Base-by-base conservation (phyloP, 2,113 vertebrate species). In the Apodemus speciosus region DNA sequence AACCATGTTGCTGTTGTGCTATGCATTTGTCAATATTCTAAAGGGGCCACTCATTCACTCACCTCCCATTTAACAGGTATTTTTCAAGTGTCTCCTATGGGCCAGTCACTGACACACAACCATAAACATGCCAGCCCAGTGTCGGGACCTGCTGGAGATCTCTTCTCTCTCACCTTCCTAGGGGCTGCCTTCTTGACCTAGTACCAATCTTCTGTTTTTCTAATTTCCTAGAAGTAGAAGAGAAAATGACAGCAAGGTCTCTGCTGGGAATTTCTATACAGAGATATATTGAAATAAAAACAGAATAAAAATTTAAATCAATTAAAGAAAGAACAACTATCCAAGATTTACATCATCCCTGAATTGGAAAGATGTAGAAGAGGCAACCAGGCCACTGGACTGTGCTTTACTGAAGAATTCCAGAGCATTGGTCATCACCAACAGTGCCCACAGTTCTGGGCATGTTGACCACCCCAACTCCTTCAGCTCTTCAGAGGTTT, bases 131-230 rank as follows among this genome's bases (percentile, higher is more conserved):
- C 73, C 46, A 58, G 56, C 43, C 40, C 3, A 0, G 6, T 15
- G 58, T n/a, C 6, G 49, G 79, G 40, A n/a, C 91, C 49, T 72
- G 30, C 1, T 0, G 11, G 66, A 30, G 64, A 43, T 85, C 38
- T 0, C 68, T 43, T 89, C 83, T 72, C 81, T 90, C 88, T 21
- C 23, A 21, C 66, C 72, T 75, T 85, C 85, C 66, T 18, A 38
- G 20, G 9, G 53, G 68, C 46, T 14, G 38, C 21, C 40, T 90
- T 56, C 56, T 38, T 89, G 76, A 72, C 91, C 90, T 81, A 32
- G 25, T 25, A 88, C 71, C 72, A 56, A 71, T 79, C 71, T 77
- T 94, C 51, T 51, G 21, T 88, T 85, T 72, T 91, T 88, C 49
- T 92, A 66, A 85, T 92, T 81, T 84, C 81, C 40, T 60, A 85